A percentile compares a stretch with the other conserved stretches of the same genome.
Conservation (phyloP, 2,113 vertebrate genomes). For the Balaeniceps rex region DNA sequence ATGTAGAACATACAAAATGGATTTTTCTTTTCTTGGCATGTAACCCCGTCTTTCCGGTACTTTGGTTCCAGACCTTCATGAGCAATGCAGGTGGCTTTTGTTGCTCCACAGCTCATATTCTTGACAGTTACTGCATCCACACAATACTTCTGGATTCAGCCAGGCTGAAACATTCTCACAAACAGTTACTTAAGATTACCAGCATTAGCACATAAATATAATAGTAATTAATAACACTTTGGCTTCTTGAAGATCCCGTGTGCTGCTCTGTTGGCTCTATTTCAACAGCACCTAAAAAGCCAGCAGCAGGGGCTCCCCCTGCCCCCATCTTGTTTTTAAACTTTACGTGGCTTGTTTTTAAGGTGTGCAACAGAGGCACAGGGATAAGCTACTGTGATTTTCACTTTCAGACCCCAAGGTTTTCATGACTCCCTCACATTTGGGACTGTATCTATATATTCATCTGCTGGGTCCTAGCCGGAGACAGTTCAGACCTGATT, state of each 20-base stretch:
- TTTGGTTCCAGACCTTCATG: slow-evolving; percentile 74
- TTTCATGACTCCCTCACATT: neutral
- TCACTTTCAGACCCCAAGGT: neutral
- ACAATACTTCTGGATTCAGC: slow-evolving; percentile 71
- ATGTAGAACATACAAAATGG: slow-evolving; percentile 58
- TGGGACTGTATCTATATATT: neutral
- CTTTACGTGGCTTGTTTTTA: neutral
- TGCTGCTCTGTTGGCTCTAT: slow-evolving; percentile 13
- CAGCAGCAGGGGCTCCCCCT: neutral
- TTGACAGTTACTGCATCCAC: slow-evolving; percentile 79
- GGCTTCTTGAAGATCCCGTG: slow-evolving; percentile 45
- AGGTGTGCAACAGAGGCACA: neutral
- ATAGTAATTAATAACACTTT: slow-evolving; percentile 62
- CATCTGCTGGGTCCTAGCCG: neutral
- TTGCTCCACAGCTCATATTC: slow-evolving; percentile 82
- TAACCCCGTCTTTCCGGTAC: slow-evolving; percentile 70
- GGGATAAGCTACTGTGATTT: neutral
- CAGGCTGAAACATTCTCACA: slow-evolving; percentile 76
- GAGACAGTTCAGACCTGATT: slow-evolving; percentile 2
- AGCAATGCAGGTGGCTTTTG: slow-evolving; percentile 79
- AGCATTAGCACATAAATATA: slow-evolving; percentile 60
- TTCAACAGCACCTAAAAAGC: slow-evolving; percentile 1
- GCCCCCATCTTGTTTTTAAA: neutral
- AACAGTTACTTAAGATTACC: slow-evolving; percentile 73
- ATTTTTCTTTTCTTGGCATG: slow-evolving; percentile 66